phyloP scores from a whole-genome alignment of 2,797 vertebrate species.

The Rhynchonycteris naso region DNA sequence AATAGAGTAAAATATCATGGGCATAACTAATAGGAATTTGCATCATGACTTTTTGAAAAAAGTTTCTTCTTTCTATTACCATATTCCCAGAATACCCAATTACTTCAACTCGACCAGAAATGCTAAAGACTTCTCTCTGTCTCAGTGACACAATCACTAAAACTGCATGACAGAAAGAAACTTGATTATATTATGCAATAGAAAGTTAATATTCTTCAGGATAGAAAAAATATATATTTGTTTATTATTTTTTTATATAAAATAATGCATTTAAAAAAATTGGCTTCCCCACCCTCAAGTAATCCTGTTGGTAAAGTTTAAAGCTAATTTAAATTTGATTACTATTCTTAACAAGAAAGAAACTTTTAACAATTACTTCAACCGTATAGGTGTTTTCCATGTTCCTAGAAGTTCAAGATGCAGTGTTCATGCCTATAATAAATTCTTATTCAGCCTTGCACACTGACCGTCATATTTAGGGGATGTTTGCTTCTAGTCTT shows the following conservation, averaged over 20 bases:
- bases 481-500: conserved; percentile 58
- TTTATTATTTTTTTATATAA: conserved; percentile 53
- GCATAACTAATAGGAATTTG: conserved; percentile 12
- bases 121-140: conserved; percentile 62
- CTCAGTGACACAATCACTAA: conserved; percentile 71
- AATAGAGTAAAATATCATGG: not conserved
- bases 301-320: not conserved
- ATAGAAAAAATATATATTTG: not conserved
- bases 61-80: conserved; percentile 47
- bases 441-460: not conserved
- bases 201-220: conserved; percentile 56
- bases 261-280: not conserved
- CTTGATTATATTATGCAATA: not conserved
- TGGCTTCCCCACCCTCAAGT: not conserved
- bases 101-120: conserved; percentile 58
- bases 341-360: not conserved
- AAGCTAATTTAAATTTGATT: conserved; percentile 39
- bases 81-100: conserved; percentile 72
- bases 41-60: conserved; percentile 44
- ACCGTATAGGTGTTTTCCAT: not conserved
- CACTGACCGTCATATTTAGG: conserved; percentile 1
- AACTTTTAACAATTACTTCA: not conserved
- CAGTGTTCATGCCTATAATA: not conserved
- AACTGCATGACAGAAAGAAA: conserved; percentile 54
- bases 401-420: not conserved